Evolutionary conservation across 2,113 vertebrate species (phyloP).

Genomic region (Corydoras sp.): DNA sequence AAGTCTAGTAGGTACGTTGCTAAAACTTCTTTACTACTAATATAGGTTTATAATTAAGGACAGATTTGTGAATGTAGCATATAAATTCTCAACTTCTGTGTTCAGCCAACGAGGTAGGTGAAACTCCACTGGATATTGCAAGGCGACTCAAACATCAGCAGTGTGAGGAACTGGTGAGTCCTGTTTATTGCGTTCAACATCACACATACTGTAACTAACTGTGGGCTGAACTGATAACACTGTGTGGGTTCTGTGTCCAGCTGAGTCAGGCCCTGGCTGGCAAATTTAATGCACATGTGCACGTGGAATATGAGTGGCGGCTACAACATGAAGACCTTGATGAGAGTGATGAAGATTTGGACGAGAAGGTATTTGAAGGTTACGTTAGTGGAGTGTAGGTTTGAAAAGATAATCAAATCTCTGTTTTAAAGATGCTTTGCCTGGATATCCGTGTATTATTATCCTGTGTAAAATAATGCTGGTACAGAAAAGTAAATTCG

Average conservation of each 20-base stretch:
- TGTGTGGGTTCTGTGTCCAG: constrained; percentile 55
- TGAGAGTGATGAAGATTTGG: constrained; percentile 93
- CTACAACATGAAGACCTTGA: constrained; percentile 91
- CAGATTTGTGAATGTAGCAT: constrained; percentile 31
- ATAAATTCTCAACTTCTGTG: background rate
- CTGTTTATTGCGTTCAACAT: background rate
- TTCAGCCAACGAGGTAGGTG: constrained; percentile 89
- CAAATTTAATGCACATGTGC: constrained; percentile 92
- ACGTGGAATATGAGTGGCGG: constrained; percentile 97
- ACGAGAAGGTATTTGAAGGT: constrained; percentile 75
- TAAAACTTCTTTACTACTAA: background rate
- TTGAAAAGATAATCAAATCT: background rate
- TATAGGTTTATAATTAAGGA: background rate
- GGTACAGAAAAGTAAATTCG: no score
- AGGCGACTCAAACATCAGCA: constrained; percentile 84
- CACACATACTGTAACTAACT: background rate
- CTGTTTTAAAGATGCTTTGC: background rate
- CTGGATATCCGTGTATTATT: no score
- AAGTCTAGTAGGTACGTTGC: no score
- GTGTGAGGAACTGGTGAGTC: constrained; percentile 93
- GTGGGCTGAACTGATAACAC: background rate
- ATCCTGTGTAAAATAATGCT: no score
- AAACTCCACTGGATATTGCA: constrained; percentile 92
- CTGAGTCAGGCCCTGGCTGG: constrained; percentile 87
- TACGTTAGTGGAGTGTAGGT: background rate